phyloP scores from a whole-genome alignment of 2,888 invertebrate genomes.

The Folsomia candida region DNA sequence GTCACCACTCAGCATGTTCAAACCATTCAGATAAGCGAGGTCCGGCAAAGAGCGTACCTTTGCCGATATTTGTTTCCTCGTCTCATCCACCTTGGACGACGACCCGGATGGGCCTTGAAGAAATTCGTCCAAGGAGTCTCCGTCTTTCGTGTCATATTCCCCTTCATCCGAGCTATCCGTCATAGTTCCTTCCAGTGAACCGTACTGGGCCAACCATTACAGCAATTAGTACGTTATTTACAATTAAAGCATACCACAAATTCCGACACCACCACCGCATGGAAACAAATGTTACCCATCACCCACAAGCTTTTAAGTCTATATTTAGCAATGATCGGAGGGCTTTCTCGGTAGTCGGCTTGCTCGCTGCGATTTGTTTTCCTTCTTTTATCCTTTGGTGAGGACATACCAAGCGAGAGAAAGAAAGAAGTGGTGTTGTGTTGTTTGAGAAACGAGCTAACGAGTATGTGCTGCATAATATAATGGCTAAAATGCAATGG shows the following conservation, averaged over 20 bases:
- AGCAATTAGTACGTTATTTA: constrained; percentile 27
- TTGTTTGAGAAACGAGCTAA: too few species aligned
- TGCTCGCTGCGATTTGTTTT: too few species aligned
- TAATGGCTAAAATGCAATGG: too few species aligned
- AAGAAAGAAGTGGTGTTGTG: too few species aligned
- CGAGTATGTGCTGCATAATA: too few species aligned
- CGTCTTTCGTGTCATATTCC: constrained; percentile 49
- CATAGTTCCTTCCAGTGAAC: constrained; percentile 47
- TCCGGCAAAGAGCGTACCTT: constrained; percentile 51
- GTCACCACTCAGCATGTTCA: constrained; percentile 45
- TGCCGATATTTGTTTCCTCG: constrained; percentile 47
- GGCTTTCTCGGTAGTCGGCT: too few species aligned
- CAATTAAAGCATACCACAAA: constrained; percentile 21
- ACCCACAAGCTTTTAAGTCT: background rate
- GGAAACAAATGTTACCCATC: background rate
- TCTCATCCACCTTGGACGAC: constrained; percentile 33
- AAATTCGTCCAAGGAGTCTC: constrained; percentile 38
- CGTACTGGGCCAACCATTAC: constrained; percentile 46
- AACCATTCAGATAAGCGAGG: constrained; percentile 45
- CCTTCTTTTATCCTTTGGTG: too few species aligned
- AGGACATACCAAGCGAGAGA: too few species aligned
- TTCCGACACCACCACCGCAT: constrained; percentile 3
- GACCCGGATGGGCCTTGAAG: constrained; percentile 32
- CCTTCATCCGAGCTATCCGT: constrained; percentile 51
- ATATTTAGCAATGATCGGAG: background rate